Percentiles rank a stretch among this genome's conserved stretches.
phyloP scores from a whole-genome alignment of 2,888 invertebrate genomes.

The Drosophila kuntzei region DNA sequence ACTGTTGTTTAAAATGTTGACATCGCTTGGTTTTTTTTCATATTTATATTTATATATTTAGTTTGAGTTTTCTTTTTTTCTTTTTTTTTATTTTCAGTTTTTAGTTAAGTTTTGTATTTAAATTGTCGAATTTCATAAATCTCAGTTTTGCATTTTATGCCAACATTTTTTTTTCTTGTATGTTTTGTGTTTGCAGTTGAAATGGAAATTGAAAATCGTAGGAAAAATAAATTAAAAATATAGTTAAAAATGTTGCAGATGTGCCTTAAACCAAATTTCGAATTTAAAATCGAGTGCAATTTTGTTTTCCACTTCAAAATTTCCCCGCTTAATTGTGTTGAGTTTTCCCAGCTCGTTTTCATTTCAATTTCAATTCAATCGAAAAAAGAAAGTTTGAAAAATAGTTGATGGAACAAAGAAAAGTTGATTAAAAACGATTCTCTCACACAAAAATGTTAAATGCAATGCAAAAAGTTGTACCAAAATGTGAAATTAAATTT shows the following conservation, averaged over 20 bases:
- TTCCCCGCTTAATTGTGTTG: not conserved
- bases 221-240: not conserved
- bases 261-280: conserved; percentile 1
- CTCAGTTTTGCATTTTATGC: conserved; percentile 82
- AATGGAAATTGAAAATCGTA: conserved; percentile 26
- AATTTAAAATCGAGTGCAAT: conserved; percentile 9
- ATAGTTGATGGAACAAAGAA: conserved; percentile 47
- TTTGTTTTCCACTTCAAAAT: conserved; percentile 10
- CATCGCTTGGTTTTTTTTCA: conserved; percentile 83
- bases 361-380: conserved; percentile 10
- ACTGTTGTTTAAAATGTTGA: conserved; percentile 85
- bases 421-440: conserved; percentile 53
- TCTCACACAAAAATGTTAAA: conserved; percentile 16
- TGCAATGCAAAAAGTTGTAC: conserved; percentile 46
- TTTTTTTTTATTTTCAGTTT: conserved; percentile 35
- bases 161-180: conserved; percentile 81
- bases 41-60: conserved; percentile 25
- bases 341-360: conserved; percentile 10
- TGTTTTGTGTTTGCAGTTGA: conserved; percentile 29
- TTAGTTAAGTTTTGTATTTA: conserved; percentile 37
- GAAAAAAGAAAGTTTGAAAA: conserved; percentile 33
- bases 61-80: conserved; percentile 40
- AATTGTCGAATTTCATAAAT: conserved; percentile 58
- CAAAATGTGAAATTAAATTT: conserved; percentile 50
- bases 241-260: not conserved